phyloP scores from a whole-genome alignment of 2,888 invertebrate species.

The Callimorpha dominula region DNA sequence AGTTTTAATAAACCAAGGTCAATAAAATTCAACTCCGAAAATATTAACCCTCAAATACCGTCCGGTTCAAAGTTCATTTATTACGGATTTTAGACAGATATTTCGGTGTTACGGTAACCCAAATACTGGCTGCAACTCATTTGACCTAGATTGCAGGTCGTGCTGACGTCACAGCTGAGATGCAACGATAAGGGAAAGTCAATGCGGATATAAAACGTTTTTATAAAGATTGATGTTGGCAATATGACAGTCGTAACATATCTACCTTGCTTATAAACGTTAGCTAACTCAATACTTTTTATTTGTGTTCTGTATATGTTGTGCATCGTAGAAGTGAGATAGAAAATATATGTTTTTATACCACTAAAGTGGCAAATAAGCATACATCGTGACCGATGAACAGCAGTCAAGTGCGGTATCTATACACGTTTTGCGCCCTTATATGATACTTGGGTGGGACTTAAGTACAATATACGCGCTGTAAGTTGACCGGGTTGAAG shows the following conservation, averaged over 20 bases:
- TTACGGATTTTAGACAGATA: slow-evolving; percentile 31
- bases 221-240: not conserved
- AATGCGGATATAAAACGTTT: slow-evolving; percentile 21
- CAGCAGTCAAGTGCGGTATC: not conserved
- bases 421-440: too few species aligned
- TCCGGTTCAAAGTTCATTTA: slow-evolving; percentile 27
- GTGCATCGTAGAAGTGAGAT: not conserved
- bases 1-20: not conserved
- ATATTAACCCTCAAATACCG: slow-evolving; percentile 15
- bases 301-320: not conserved
- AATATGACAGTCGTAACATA: not conserved
- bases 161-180: slow-evolving; percentile 56
- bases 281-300: not conserved
- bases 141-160: slow-evolving; percentile 55
- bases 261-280: not conserved
- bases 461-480: too few species aligned
- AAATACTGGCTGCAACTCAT: slow-evolving; percentile 49
- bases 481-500: too few species aligned
- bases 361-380: not conserved
- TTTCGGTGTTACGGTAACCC: slow-evolving; percentile 46
- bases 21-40: not conserved
- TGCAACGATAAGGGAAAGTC: slow-evolving; percentile 50
- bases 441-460: too few species aligned
- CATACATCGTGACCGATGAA: not conserved
- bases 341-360: not conserved